Evolutionary conservation across 2,113 vertebrate species (phyloP).

Genomic region (Brachypteracias leptosomus): DNA sequence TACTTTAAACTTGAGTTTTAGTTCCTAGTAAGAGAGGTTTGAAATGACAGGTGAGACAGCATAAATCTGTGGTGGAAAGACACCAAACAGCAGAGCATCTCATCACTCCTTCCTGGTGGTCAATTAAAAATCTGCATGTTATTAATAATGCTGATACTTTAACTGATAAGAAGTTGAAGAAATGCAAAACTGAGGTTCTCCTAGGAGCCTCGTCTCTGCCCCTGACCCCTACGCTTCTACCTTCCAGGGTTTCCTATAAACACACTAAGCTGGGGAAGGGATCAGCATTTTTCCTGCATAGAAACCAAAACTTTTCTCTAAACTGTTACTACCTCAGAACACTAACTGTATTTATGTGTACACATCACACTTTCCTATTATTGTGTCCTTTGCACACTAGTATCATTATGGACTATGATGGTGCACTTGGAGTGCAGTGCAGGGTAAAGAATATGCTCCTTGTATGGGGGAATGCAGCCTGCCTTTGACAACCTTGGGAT

Average conservation of each 20-base stretch:
- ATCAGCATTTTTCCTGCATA: not conserved
- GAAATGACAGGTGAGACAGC: not conserved
- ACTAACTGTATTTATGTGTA: not conserved
- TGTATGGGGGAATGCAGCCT: not conserved
- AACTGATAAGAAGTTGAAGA: not conserved
- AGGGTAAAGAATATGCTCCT: not conserved
- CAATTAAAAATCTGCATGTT: not conserved
- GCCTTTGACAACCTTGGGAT: not conserved
- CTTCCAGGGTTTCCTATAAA: not conserved
- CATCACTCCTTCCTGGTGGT: not conserved
- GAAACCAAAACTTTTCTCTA: not conserved
- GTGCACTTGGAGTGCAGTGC: accelerated
- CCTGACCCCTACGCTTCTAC: not conserved
- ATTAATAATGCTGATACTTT: not conserved
- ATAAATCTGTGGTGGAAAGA: not conserved
- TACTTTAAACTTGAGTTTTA: not conserved
- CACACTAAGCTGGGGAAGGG: not conserved
- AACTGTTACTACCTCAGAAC: not conserved
- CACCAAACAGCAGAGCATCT: not conserved
- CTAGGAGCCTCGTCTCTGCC: not conserved
- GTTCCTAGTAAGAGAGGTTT: not conserved
- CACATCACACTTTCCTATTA: not conserved
- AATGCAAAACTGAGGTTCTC: not conserved
- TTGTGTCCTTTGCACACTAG: not conserved
- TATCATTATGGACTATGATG: not conserved